phyloP scores from a whole-genome alignment of 2,888 invertebrate species.

The Corbicula japonica region DNA sequence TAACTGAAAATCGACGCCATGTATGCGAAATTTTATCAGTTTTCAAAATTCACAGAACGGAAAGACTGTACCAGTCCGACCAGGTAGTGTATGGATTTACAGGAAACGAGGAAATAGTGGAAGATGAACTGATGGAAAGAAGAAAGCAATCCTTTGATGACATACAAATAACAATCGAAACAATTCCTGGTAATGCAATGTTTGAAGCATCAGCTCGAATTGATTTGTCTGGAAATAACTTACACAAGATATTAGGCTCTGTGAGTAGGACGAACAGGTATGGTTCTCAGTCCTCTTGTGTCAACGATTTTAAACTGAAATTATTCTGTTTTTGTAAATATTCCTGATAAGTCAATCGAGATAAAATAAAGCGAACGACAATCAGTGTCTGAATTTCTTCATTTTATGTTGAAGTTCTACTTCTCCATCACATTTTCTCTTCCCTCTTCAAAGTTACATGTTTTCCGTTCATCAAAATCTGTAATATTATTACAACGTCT shows the following conservation, averaged over 20 bases:
- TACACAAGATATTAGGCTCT: neutral
- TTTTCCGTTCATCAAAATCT: too few relatives aligned
- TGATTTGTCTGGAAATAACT: neutral
- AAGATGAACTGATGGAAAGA: neutral
- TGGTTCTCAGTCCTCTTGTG: neutral
- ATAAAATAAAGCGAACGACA: too few relatives aligned
- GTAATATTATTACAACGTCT: too few relatives aligned
- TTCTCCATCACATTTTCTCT: too few relatives aligned
- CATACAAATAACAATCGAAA: neutral
- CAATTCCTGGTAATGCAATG: neutral
- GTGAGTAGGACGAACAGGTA: neutral
- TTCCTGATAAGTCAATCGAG: too few relatives aligned
- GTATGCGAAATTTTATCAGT: neutral
- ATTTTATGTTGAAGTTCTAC: too few relatives aligned
- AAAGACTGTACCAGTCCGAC: neutral
- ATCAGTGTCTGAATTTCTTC: too few relatives aligned
- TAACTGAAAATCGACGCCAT: neutral
- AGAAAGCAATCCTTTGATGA: neutral
- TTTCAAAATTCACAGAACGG: neutral
- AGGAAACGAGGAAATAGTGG: neutral
- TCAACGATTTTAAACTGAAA: neutral
- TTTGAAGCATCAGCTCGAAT: neutral
- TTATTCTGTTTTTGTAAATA: slow-evolving; percentile 7
- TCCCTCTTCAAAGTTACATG: too few relatives aligned
- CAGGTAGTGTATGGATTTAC: neutral